Percentiles rank a stretch among this genome's conserved stretches.
Conservation (phyloP, 1,140 invertebrate genomes). For the Brachystomella parvula region DNA sequence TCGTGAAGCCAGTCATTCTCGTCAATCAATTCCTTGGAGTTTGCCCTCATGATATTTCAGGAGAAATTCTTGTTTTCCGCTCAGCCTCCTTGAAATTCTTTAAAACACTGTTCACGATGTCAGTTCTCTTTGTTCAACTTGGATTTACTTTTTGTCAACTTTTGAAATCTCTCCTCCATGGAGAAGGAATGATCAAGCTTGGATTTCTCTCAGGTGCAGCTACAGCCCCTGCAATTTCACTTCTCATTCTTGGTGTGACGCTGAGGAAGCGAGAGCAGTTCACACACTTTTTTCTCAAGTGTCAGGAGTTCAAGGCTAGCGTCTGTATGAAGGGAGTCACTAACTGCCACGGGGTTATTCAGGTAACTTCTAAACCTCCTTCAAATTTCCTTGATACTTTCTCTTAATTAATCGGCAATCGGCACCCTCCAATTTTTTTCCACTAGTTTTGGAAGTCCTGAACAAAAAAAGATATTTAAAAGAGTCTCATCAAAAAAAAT, state of each 20-base stretch:
- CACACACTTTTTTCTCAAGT: slow-evolving; percentile 18
- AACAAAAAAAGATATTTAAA: too few species aligned
- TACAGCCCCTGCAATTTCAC: slow-evolving; percentile 10
- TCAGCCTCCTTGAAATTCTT: slow-evolving; percentile 15
- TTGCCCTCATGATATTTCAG: slow-evolving; percentile 16
- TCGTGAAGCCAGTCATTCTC: slow-evolving; percentile 15
- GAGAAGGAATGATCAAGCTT: slow-evolving; percentile 8
- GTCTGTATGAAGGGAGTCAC: slow-evolving; percentile 13
- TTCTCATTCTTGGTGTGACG: slow-evolving; percentile 3
- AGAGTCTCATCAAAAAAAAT: too few species aligned
- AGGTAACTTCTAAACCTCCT: not conserved
- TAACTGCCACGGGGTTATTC: not conserved
- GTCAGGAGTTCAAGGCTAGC: slow-evolving; percentile 5
- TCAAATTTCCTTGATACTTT: too few species aligned
- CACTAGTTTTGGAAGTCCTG: too few species aligned
- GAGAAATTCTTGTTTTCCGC: slow-evolving; percentile 10
- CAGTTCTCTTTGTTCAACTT: slow-evolving; percentile 10
- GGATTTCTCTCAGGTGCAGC: slow-evolving; percentile 1
- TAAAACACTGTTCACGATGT: slow-evolving; percentile 18
- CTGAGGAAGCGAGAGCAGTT: slow-evolving; percentile 16
- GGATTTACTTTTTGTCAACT: slow-evolving; percentile 16
- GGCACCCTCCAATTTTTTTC: too few species aligned
- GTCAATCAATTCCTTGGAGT: slow-evolving; percentile 24
- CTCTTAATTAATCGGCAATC: too few species aligned
- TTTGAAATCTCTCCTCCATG: not conserved